Base-by-base conservation (phyloP, 2,888 invertebrate genomes). In the Acheta domesticus region DNA sequence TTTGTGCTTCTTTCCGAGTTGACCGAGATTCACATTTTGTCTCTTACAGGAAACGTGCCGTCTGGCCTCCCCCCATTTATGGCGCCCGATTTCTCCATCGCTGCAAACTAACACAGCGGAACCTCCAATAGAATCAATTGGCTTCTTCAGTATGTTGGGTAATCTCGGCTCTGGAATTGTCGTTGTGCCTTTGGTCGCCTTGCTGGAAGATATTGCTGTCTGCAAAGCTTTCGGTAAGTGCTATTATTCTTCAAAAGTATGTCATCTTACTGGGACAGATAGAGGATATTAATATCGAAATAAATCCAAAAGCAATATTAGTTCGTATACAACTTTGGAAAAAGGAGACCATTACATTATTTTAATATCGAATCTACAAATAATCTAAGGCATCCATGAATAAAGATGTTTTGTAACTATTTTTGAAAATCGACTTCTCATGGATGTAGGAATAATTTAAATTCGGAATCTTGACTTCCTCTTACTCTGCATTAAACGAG, bases 201-300 rank as follows among this genome's bases (percentile, higher is more conserved):
- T 97, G 73, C 91, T 98, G 87, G 97, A 97, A 86, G 94, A 95
- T 84, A 95, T 97, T 83, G 95, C 97, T 21, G 96, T 97, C 84
- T 97, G 96, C 87, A 97, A 97, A 88, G 96, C 96, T 48, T 97
- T 97, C 86, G 92, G 94, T 93, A 87, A 89, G 90, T 81, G 23
- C 36, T 62, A 12, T 16, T 77, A 19, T 49, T 36, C 11, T 36
- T 36, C 8, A 36, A 36, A 36, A 36, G 36, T 36, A 19, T 74
- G 14, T 14, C 74, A 11, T 21, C 21, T n/a, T 21, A 36, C 5
- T 36, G 36, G 8, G 36, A 8, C 8, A 36, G 36, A 36, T 36
- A 36, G 36, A 12, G 74, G n/a, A 11, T 12, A 74, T 20, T 74
- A 74, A n/a, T 74, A 20, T 74, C 12, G 12, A 74, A 74, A 74